These are phyloP conservation scores for Pagetopsis macropterus DNA, from an alignment of 2,797 vertebrate species.

Conservation along the genomic window DNA sequence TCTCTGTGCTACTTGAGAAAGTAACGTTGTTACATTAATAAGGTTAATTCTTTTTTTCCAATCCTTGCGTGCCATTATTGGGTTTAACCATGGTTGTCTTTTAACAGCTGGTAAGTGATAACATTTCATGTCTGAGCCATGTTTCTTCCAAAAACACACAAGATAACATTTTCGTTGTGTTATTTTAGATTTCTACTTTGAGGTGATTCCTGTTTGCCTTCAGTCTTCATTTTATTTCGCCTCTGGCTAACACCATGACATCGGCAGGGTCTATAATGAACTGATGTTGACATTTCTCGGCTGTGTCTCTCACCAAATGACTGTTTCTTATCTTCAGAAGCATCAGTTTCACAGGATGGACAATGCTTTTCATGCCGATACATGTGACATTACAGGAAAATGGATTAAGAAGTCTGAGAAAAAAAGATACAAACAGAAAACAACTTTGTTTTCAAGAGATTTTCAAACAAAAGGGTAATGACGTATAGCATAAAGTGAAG, in stretches of 20 bases:
- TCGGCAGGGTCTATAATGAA: slow-evolving; percentile 6
- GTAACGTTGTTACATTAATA: neutral
- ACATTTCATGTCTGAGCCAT: no score
- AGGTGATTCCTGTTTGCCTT: no score
- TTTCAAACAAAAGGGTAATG: slow-evolving; percentile 49
- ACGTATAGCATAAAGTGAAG: slow-evolving; percentile 39
- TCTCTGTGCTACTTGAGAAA: neutral
- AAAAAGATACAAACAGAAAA: slow-evolving; percentile 41
- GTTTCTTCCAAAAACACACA: no score
- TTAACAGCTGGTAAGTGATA: no score
- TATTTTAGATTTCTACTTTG: no score
- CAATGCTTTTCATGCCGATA: neutral
- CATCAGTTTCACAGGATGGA: slow-evolving; percentile 9
- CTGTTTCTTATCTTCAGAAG: slow-evolving; percentile 7
- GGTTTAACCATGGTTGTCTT: no score
- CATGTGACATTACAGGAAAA: slow-evolving; percentile 1
- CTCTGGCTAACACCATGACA: no score
- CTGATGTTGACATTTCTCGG: neutral
- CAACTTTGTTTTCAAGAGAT: slow-evolving; percentile 45
- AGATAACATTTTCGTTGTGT: no score
- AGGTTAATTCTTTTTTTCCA: no score
- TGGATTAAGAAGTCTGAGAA: slow-evolving; percentile 26
- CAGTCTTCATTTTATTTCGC: no score
- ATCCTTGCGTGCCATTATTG: no score
- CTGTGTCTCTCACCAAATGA: neutral